Percentiles rank a stretch among this genome's conserved stretches.
phyloP scores from a whole-genome alignment of 2,888 invertebrate genomes.

The Melanotus villosus region DNA sequence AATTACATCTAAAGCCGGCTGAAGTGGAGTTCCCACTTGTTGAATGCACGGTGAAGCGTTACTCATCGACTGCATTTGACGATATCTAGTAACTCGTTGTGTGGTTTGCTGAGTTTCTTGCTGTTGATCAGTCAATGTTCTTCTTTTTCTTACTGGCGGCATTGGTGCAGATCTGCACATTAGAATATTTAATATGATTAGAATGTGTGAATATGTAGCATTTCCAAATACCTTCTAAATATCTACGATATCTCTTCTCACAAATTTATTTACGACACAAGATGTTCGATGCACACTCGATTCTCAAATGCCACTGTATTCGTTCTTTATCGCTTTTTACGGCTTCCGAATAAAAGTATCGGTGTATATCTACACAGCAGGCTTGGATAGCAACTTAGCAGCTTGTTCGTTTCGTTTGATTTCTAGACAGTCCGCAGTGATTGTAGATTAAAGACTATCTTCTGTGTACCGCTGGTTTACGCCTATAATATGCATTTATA shows the following conservation, averaged over 20 bases:
- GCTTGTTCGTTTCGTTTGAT: too few species aligned
- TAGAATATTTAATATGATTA: constrained; percentile 12
- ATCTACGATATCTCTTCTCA: too few species aligned
- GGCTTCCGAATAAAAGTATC: too few species aligned
- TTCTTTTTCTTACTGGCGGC: constrained; percentile 16
- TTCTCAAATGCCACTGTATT: too few species aligned
- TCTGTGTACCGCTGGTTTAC: too few species aligned
- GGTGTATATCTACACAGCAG: too few species aligned
- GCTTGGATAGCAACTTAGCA: too few species aligned
- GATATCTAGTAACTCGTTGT: constrained; percentile 17
- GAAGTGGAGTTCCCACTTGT: constrained; percentile 13
- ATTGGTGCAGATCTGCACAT: constrained; percentile 26
- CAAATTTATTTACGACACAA: neutral
- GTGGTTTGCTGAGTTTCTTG: neutral
- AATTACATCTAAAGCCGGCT: constrained; percentile 8
- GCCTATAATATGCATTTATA: too few species aligned
- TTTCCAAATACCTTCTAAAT: constrained; percentile 11
- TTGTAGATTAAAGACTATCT: too few species aligned
- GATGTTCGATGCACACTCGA: neutral
- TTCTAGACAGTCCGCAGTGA: too few species aligned
- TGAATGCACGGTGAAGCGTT: neutral
- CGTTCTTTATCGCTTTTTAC: too few species aligned
- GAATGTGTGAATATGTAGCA: neutral
- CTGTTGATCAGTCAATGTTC: neutral
- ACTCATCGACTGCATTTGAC: constrained; percentile 10